phyloP scores from a whole-genome alignment of 2,888 invertebrate genomes.

The Acleris emargana region DNA sequence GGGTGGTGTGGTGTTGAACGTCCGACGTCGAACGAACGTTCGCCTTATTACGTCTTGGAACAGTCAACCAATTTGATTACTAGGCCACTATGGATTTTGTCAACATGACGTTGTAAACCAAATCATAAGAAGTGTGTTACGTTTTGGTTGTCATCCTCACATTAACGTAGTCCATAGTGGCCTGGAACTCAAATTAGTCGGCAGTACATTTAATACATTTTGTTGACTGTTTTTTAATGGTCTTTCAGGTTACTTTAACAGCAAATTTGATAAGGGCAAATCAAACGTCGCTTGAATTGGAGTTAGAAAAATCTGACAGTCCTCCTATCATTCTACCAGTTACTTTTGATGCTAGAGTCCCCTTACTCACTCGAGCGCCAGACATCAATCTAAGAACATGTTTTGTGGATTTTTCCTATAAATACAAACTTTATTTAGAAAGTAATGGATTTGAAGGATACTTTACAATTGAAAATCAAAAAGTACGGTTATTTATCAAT shows the following conservation, averaged over 20 bases:
- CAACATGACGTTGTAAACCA: no score
- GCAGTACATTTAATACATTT: no score
- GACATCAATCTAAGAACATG: conserved; percentile 83
- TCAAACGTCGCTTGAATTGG: conserved; percentile 75
- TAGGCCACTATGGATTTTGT: no score
- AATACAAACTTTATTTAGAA: conserved; percentile 70
- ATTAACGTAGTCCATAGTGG: no score
- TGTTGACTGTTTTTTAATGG: not conserved
- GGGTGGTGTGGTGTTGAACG: no score
- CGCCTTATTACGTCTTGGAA: no score
- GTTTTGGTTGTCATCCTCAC: no score
- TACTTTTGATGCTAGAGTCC: conserved; percentile 76
- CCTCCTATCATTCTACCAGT: conserved; percentile 81
- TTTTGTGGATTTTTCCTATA: conserved; percentile 83
- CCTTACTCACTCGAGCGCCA: conserved; percentile 73
- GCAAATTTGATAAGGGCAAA: conserved; percentile 79
- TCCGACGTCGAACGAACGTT: no score
- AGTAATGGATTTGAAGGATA: conserved; percentile 79
- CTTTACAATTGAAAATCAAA: conserved; percentile 63
- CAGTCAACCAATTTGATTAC: no score
- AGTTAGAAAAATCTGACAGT: conserved; percentile 83
- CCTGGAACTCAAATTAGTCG: no score
- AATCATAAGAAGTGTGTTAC: no score
- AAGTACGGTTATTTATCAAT: conserved; percentile 48
- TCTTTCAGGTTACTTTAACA: conserved; percentile 79